These are phyloP conservation scores for Balearica regulorum DNA, from an alignment of 2,797 vertebrate genomes.

Conservation along the genomic window DNA sequence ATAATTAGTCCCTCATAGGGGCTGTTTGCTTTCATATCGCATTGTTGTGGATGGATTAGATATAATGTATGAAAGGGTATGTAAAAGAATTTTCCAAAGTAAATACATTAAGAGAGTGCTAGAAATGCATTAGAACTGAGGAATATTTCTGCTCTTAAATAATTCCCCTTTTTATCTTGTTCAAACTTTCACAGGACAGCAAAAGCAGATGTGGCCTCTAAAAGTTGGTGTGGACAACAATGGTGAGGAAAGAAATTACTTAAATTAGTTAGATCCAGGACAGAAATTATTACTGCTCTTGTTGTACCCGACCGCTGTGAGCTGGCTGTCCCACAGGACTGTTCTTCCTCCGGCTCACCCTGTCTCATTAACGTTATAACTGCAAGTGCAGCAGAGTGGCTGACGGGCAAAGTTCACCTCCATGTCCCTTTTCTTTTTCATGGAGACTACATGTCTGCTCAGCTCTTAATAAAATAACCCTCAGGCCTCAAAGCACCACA, in stretches of 20 bases:
- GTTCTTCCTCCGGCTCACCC: conserved; percentile 27
- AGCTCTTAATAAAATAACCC: conserved; percentile 23
- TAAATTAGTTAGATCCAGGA: background rate
- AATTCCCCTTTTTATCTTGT: background rate
- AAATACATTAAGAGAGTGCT: background rate
- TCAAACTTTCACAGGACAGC: background rate
- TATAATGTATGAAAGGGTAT: background rate
- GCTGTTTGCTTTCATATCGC: background rate
- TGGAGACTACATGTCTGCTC: conserved; percentile 20
- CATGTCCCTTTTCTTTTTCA: background rate
- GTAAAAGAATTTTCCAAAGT: background rate
- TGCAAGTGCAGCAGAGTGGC: background rate
- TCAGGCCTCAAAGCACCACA: background rate
- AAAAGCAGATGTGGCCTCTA: background rate
- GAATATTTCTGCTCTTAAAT: background rate
- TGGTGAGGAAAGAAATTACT: background rate
- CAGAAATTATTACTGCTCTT: background rate
- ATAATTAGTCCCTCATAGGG: background rate
- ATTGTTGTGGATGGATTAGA: background rate
- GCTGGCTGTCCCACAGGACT: background rate
- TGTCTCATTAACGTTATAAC: conserved; percentile 17
- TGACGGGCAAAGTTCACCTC: background rate
- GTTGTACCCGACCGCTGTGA: background rate
- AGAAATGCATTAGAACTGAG: background rate
- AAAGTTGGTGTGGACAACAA: background rate